Evolutionary conservation across 2,888 invertebrate genomes (phyloP).

Genomic region (Phengaris alcon): DNA sequence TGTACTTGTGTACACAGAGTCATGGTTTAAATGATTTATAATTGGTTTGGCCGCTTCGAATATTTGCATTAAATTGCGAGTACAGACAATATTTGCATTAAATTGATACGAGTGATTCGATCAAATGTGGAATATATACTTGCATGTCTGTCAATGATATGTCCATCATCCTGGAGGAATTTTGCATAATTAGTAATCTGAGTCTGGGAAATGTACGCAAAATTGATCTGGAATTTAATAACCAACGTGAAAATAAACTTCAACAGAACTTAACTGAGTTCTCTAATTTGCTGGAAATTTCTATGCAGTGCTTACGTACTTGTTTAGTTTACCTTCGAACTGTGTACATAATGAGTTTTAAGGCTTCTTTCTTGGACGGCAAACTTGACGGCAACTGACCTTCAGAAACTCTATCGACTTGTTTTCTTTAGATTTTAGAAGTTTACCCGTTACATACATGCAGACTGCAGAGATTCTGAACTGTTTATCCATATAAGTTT

Average conservation of each 20-base stretch:
- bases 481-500: not conserved
- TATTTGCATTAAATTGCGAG: not conserved
- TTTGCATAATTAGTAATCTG: not conserved
- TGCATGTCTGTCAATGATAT: no score
- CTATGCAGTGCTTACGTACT: not conserved
- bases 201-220: not conserved
- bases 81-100: not conserved
- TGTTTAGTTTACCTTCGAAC: not conserved
- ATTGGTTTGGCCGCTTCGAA: not conserved
- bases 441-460: not conserved
- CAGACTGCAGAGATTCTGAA: not conserved
- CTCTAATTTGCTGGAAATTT: not conserved
- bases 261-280: not conserved
- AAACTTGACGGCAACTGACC: not conserved
- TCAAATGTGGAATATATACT: slow-evolving; percentile 1
- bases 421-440: not conserved
- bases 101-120: slow-evolving; percentile 2
- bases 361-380: not conserved
- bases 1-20: not conserved
- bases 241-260: not conserved
- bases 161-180: not conserved
- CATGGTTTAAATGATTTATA: not conserved
- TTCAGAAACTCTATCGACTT: not conserved
- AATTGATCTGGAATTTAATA: not conserved
- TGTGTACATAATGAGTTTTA: not conserved